Base-by-base conservation (phyloP, 2,797 vertebrate genomes). In the Telmatherina bonti region DNA sequence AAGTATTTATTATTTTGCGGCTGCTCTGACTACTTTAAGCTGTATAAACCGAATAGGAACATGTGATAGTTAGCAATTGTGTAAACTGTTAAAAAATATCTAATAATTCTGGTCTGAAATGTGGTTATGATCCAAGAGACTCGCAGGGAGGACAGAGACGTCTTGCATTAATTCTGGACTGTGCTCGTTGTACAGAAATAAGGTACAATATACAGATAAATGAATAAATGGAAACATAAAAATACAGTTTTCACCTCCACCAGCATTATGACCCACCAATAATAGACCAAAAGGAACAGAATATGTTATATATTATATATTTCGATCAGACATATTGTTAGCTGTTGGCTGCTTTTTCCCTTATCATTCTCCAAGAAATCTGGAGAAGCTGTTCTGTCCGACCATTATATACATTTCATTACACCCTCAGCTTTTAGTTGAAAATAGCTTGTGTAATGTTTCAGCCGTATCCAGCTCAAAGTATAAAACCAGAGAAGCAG, bases 1-100 rank as follows among this genome's bases (percentile, higher is more conserved):
- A 78, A 63, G 65, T 77, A 81, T 89, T 82, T 89, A 83, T 90
- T 88, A 81, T 85, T 85, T 29, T 71, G 67, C 43, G n/a, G 74
- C 71, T 86, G 76, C 72, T 85, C 74, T 86, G 57, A 76, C 64
- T 63, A 77, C 77, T 82, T 87, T 62, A 76, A 51, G 38, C 67
- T 65, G 67, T 76, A 78, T 58, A 72, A 81, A 83, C 54, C 71
- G 49, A 69, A 76, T 26, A 38, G 12, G 27, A 51, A 79, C 51
- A 72, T 2, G 20, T 71, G 65, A 79, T 76, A 45, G 45, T 24
- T 58, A 45, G 73, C 49, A 61, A 82, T 67, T 79, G 59, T 74
- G 53, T 82, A 74, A 75, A 83, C 60, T 83, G 56, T 45, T 6
- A 27, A 57, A 58, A 64, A 45, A 45, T 45, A 67, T 57, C 49